Evolutionary conservation across 2,113 vertebrate species (phyloP), one percentile per base, ranked within the genome.

Genomic region (Bettongia penicillata): DNA sequence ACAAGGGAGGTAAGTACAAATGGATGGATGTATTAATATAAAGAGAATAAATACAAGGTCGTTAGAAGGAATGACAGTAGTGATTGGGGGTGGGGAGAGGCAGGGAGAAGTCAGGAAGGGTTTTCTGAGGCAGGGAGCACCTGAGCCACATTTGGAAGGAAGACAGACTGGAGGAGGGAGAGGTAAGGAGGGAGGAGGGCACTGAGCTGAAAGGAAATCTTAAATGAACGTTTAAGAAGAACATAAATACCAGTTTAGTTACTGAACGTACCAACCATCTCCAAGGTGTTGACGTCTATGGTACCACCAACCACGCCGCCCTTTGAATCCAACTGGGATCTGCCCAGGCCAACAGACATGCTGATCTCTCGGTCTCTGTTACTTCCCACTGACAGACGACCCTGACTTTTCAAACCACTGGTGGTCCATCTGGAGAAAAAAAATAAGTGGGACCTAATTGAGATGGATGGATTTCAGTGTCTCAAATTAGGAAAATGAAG

Each of bases 251-350:
- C 53, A 91, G 2, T 51, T 90, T 9, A 94, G 31, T 47, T 68
- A 6, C 90, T 28, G 94, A 97, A 99, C 99, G 99, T 99, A 99
- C 99, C 99, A 97, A 99, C 99, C 99, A 99, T 99, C 99, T 99
- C 99, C 98, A 99, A 98, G 94, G 99, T 99, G 97, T 99, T 99
- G 92, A 99, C 99, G 95, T 99, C 99, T 92, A 99, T 99, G 97
- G 99, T 99, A 94, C 99, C 99, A 43, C 99, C 99, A 98, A 99
- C 99, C 94, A 99, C 99, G 24, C 99, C 99, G 4, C 99, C 99
- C 98, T 99, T 99, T 55, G 99, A 99, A 98, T 99, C 99, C 55
- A 99, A 96, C 98, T 99, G 99, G 96, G 99, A 99, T 94, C 99
- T 99, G 37, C 99, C 99, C 48, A 99, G 98, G 90, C 99, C 99